A percentile compares a stretch with the other conserved stretches of the same genome.
Evolutionary conservation across 2,888 invertebrate genomes (phyloP).

Genomic region (Euspilapteryx auroguttella): DNA sequence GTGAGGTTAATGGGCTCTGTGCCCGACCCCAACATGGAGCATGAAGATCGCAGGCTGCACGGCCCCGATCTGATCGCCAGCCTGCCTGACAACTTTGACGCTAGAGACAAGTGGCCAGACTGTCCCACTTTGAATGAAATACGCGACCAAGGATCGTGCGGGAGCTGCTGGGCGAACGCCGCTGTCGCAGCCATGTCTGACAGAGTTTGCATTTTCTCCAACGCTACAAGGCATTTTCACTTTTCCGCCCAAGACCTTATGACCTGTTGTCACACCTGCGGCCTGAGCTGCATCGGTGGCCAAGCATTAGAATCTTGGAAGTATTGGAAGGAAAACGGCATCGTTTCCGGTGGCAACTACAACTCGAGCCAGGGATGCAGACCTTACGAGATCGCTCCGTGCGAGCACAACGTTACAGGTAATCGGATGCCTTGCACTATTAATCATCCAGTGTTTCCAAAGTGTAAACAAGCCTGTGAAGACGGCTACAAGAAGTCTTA

Average conservation of each 20-base stretch:
- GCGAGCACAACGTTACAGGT: slow-evolving; percentile 89
- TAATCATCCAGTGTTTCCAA: no score
- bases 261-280: slow-evolving; percentile 78
- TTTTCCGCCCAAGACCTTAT: slow-evolving; percentile 86
- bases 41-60: slow-evolving; percentile 34
- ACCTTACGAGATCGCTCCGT: slow-evolving; percentile 83
- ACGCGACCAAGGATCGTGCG: slow-evolving; percentile 86
- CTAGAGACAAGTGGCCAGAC: slow-evolving; percentile 78
- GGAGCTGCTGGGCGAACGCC: slow-evolving; percentile 94
- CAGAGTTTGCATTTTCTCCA: slow-evolving; percentile 80
- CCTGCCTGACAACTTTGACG: slow-evolving; percentile 79
- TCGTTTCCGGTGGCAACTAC: slow-evolving; percentile 87
- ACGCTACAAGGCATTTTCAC: slow-evolving; percentile 69
- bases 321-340: slow-evolving; percentile 80
- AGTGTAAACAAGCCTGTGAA: slow-evolving; percentile 72
- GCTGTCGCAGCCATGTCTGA: slow-evolving; percentile 93
- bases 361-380: slow-evolving; percentile 80
- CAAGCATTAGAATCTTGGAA: slow-evolving; percentile 80
- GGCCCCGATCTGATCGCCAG: slow-evolving; percentile 28
- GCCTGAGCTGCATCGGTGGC: slow-evolving; percentile 84
- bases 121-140: slow-evolving; percentile 85
- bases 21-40: slow-evolving; percentile 54
- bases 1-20: slow-evolving; percentile 72
- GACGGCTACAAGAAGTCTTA: slow-evolving; percentile 69
- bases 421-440: slow-evolving; percentile 77